Percentiles rank a stretch among this genome's conserved stretches.
Conservation (phyloP, 2,797 vertebrate species). For the Danio kyathit region DNA sequence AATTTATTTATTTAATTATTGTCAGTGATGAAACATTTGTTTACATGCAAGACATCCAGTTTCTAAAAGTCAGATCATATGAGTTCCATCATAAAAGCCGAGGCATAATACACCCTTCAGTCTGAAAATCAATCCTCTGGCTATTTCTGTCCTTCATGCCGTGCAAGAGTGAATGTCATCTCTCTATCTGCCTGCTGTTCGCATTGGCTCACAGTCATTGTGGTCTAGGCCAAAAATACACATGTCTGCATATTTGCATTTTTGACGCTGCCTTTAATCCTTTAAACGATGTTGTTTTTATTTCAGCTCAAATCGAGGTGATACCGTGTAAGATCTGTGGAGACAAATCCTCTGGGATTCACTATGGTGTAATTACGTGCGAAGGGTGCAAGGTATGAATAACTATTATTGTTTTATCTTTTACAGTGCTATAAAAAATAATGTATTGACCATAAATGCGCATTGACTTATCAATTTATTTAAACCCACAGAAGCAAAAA, state of each 20-base stretch:
- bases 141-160: constrained; percentile 24
- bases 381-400: constrained; percentile 92
- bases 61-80: constrained; percentile 14
- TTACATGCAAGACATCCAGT: neutral
- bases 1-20: too few relatives aligned
- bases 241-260: neutral
- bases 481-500: neutral
- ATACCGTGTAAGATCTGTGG: constrained; percentile 96
- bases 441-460: neutral
- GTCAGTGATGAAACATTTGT: too few relatives aligned
- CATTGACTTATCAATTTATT: neutral
- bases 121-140: constrained; percentile 22
- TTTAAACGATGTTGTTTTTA: neutral
- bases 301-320: constrained; percentile 92
- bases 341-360: constrained; percentile 94
- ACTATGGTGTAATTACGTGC: constrained; percentile 95
- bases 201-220: neutral
- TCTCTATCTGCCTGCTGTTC: neutral
- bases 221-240: neutral
- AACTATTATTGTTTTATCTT: neutral
- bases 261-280: neutral
- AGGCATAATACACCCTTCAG: neutral
- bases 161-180: neutral
- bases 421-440: neutral
- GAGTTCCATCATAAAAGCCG: neutral